Conservation (phyloP, 2,888 invertebrate species). For the Ectemnius cavifrons region DNA sequence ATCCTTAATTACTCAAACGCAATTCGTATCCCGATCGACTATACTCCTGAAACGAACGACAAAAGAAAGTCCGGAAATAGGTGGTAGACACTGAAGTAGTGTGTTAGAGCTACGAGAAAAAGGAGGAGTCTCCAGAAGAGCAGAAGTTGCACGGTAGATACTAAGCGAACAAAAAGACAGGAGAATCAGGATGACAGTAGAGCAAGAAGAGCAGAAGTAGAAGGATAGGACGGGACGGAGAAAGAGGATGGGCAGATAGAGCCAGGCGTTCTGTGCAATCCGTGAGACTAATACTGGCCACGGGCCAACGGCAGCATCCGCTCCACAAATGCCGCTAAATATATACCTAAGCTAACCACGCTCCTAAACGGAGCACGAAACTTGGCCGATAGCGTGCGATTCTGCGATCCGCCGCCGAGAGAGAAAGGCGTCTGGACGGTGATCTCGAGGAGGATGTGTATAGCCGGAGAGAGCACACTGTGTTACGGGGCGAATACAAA, state of each 20-base stretch:
- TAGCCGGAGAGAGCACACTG: constrained; percentile 11
- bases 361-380: constrained; percentile 61
- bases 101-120: constrained; percentile 3
- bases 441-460: background rate
- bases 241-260: constrained; percentile 23
- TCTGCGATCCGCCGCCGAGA: constrained; percentile 17
- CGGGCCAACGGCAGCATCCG: constrained; percentile 72
- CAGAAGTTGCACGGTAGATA: constrained; percentile 1
- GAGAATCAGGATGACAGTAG: background rate
- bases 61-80: no score
- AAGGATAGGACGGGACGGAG: constrained; percentile 21
- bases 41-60: no score
- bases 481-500: background rate
- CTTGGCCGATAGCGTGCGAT: constrained; percentile 54
- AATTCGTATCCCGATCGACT: no score
- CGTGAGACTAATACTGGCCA: constrained; percentile 62
- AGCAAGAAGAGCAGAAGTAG: constrained; percentile 15
- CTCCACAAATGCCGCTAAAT: constrained; percentile 74
- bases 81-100: no score
- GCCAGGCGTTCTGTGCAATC: constrained; percentile 45
- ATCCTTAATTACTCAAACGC: no score
- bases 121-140: constrained; percentile 30
- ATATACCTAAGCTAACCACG: constrained; percentile 66
- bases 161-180: background rate
- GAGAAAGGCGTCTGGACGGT: background rate